Percentiles rank a stretch among this genome's conserved stretches.
Conservation (phyloP, 2,888 invertebrate genomes). For the Galeopsomyia nigrocyanea region DNA sequence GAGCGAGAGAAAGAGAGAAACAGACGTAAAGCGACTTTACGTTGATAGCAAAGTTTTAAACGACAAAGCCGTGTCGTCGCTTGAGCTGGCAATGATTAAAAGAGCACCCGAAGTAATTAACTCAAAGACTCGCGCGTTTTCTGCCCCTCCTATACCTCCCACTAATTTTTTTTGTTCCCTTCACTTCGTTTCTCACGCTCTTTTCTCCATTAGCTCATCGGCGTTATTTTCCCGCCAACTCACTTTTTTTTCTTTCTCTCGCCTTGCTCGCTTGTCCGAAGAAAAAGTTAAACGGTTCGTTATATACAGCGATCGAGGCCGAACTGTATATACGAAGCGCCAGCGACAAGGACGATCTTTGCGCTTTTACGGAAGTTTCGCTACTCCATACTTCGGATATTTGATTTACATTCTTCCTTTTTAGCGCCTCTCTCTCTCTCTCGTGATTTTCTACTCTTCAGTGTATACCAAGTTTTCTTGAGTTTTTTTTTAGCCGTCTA, state of each 20-base stretch:
- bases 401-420: slow-evolving; percentile 32
- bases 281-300: slow-evolving; percentile 41
- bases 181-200: too few relatives aligned
- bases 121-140: slow-evolving; percentile 21
- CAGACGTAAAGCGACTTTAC: slow-evolving; percentile 5
- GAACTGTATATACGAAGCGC: slow-evolving; percentile 2
- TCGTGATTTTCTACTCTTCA: too few relatives aligned
- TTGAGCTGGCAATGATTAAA: slow-evolving; percentile 39
- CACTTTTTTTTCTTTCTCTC: neutral
- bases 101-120: slow-evolving; percentile 41
- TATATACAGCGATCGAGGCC: slow-evolving; percentile 16
- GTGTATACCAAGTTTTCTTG: too few relatives aligned
- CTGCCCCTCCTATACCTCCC: neutral
- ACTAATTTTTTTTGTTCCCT: slow-evolving; percentile 12
- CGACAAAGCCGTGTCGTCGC: slow-evolving; percentile 38
- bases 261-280: neutral
- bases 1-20: neutral
- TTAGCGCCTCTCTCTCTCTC: too few relatives aligned
- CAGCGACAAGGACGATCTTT: slow-evolving; percentile 24
- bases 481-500: too few relatives aligned
- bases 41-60: slow-evolving; percentile 42
- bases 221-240: slow-evolving; percentile 13
- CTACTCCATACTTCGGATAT: slow-evolving; percentile 30
- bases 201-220: slow-evolving; percentile 33
- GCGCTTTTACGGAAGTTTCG: slow-evolving; percentile 40